Evolutionary conservation across 1,140 invertebrate genomes (phyloP).

Genomic region (Mercenaria mercenaria): DNA sequence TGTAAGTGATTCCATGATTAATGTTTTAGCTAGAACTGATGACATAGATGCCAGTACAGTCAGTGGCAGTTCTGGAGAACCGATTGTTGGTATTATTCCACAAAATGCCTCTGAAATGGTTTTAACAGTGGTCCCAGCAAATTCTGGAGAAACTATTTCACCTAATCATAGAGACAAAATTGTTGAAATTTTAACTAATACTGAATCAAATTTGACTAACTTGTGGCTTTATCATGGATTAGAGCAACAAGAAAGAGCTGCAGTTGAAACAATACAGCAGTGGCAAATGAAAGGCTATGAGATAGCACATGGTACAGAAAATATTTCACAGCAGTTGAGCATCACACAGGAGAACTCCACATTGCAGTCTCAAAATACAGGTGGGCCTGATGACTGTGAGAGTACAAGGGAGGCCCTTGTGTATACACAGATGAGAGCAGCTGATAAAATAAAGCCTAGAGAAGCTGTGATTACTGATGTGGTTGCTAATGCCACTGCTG

Average conservation of each 20-base stretch:
- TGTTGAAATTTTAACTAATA: neutral
- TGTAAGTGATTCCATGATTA: neutral
- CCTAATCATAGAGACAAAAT: neutral
- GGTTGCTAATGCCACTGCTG: slow-evolving; percentile 29
- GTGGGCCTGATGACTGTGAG: neutral
- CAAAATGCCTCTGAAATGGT: neutral
- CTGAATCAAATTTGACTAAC: neutral
- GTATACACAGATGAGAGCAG: neutral
- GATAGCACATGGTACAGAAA: neutral
- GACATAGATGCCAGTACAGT: neutral
- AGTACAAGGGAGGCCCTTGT: neutral
- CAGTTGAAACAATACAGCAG: slow-evolving; percentile 57
- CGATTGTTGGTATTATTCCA: neutral
- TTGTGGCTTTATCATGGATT: slow-evolving; percentile 6
- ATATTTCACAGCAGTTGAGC: neutral
- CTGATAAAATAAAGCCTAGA: neutral
- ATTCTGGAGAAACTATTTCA: neutral
- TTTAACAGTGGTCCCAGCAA: neutral
- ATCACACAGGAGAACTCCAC: neutral
- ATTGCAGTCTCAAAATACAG: neutral
- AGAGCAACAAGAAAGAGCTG: slow-evolving; percentile 55
- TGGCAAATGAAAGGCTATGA: slow-evolving; percentile 58
- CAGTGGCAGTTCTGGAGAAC: neutral
- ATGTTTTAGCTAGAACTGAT: neutral
- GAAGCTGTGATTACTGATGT: slow-evolving; percentile 4